Percentiles rank a stretch among this genome's conserved stretches.
Evolutionary conservation across 1,140 invertebrate genomes (phyloP).

Genomic region (Drosophila pruinosa): DNA sequence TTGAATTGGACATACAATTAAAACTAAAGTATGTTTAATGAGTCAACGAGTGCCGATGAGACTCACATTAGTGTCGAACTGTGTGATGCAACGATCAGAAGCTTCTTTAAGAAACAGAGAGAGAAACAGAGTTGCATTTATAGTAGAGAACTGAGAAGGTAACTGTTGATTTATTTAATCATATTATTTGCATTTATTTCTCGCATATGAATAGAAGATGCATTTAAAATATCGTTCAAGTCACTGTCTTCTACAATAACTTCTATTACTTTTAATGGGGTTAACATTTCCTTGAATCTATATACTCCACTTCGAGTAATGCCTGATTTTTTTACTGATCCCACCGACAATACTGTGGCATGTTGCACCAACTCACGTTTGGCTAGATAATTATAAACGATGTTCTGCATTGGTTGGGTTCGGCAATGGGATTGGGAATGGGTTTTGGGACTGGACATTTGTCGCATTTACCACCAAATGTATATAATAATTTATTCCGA

Average conservation of each 20-base stretch:
- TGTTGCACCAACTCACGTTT: slow-evolving; percentile 22
- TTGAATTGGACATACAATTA: slow-evolving; percentile 20
- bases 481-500: slow-evolving; percentile 75
- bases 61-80: background rate
- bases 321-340: background rate
- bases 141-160: no score
- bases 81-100: slow-evolving; percentile 19
- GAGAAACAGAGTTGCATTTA: no score
- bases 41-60: slow-evolving; percentile 10
- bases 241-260: no score
- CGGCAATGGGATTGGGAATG: background rate
- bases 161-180: no score
- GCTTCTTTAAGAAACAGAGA: background rate
- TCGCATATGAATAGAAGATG: no score
- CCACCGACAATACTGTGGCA: background rate
- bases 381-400: slow-evolving; percentile 22
- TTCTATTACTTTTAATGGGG: background rate
- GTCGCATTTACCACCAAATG: slow-evolving; percentile 60
- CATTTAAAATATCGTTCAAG: no score
- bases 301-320: background rate
- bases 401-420: slow-evolving; percentile 7
- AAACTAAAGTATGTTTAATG: slow-evolving; percentile 37
- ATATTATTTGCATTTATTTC: no score
- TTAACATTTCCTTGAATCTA: background rate
- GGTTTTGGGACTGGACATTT: slow-evolving; percentile 42